Conservation (phyloP, 2,888 invertebrate species). For the Clistopyga incitator region DNA sequence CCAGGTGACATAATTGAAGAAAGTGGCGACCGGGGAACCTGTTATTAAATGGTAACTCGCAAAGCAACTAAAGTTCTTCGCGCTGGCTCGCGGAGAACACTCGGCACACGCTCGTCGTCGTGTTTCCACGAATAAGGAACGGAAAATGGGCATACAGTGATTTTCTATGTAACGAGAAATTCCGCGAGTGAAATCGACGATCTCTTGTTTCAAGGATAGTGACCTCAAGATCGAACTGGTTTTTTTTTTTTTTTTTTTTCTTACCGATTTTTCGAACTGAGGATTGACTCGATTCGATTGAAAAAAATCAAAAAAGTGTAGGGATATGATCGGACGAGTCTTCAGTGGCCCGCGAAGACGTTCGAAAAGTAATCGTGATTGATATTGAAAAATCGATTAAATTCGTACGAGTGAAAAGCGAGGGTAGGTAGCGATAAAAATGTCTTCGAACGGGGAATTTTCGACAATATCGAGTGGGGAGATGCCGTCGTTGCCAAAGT, state of each 20-base stretch:
- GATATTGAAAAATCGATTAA: neutral
- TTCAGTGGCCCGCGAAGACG: conserved; percentile 64
- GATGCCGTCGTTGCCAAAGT: conserved; percentile 79
- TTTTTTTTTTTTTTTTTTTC: no score
- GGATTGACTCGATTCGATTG: no score
- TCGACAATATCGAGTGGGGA: conserved; percentile 82
- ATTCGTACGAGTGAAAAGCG: neutral
- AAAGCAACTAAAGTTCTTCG: conserved; percentile 47
- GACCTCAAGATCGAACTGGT: no score
- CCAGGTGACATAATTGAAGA: conserved; percentile 76
- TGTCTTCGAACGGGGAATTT: conserved; percentile 83
- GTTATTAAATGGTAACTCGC: conserved; percentile 72
- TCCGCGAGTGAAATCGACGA: conserved; percentile 34
- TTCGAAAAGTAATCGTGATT: conserved; percentile 47
- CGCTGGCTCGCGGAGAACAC: conserved; percentile 30
- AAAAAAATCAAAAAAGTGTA: conserved; percentile 42
- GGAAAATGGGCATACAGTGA: neutral
- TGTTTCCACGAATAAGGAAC: conserved; percentile 18
- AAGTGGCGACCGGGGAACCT: conserved; percentile 72
- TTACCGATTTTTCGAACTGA: no score
- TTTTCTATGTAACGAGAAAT: conserved; percentile 25
- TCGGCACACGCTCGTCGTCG: conserved; percentile 8
- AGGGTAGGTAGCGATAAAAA: conserved; percentile 63
- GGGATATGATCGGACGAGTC: conserved; percentile 61
- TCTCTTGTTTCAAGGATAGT: no score